Evolutionary conservation across 2,888 invertebrate species (phyloP).

Genomic region (Glyphotaelius pellucidus): DNA sequence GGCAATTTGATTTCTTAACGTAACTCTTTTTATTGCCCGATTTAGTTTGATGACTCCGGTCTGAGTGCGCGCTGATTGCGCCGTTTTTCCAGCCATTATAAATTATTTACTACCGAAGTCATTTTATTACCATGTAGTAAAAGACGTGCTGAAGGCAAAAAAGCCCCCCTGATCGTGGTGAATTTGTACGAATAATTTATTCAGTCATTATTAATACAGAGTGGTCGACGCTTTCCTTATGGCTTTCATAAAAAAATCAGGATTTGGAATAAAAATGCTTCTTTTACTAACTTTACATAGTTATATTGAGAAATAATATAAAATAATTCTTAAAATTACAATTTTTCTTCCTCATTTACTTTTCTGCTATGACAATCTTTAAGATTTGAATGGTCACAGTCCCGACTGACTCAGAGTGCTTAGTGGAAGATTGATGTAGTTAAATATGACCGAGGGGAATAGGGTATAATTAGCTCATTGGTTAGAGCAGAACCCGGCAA

Average conservation of each 20-base stretch:
- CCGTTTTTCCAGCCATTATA: constrained; percentile 20
- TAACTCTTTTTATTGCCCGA: constrained; percentile 43
- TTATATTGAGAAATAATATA: too few species aligned
- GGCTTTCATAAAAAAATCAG: neutral
- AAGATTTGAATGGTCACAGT: too few species aligned
- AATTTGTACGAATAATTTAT: neutral
- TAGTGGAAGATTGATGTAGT: too few species aligned
- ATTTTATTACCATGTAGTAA: constrained; percentile 31
- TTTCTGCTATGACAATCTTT: too few species aligned
- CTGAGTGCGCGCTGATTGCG: constrained; percentile 52
- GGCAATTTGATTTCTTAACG: constrained; percentile 47
- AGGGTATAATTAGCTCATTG: too few species aligned
- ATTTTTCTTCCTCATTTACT: too few species aligned
- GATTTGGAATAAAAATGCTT: neutral
- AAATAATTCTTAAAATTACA: too few species aligned
- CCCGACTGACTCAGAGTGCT: too few species aligned
- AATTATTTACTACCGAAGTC: constrained; percentile 16
- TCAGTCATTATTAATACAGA: neutral
- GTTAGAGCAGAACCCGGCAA: too few species aligned
- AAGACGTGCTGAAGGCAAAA: neutral
- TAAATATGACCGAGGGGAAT: too few species aligned
- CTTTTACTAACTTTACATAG: neutral
- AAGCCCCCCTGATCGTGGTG: neutral
- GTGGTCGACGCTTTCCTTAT: neutral
- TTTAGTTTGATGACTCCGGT: constrained; percentile 47